Evolutionary conservation across 92 coral and sea anemone genomes (phyloP), one percentile per base, ranked within the genome.

Genomic region (Paramuricea clavata): DNA sequence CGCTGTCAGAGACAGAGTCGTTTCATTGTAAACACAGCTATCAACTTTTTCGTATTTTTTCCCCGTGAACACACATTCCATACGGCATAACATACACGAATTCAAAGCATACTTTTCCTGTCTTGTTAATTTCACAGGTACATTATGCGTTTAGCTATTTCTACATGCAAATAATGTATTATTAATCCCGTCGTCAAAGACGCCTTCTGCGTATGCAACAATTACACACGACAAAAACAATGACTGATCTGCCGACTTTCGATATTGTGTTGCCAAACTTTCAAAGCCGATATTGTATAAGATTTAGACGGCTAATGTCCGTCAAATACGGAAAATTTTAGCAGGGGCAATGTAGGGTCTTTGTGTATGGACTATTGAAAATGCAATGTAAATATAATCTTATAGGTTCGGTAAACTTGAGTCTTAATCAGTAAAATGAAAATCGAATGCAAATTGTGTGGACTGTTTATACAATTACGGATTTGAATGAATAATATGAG

Each of bases 141-240:
- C 22, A 25, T 28, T 76, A 28, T 12, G 54, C 82, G 33, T 49
- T 76, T 35, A 27, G 67, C 82, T 54, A 19, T 32, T 76, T 47
- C 56, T 19, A 25, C 22, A 25, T 76, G 82, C 68, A 33, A 54
- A 16, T 67, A 49, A 49, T 59, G 62, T 23, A 54, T 79, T 79
- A 67, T 79, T 59, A 56, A 59, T 59, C 16, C 49, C 59, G 84
- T 79, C 35, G 84, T 79, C 84, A 79, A 7, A 59, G 84, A 79
- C 84, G 84, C 84, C 35, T 28, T 22, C 12, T 61, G 19, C 10
- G 10, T 10, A 54, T 54, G 62, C 26, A 21, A 54, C 62, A 21
- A 19, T 19, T 9, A 54, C 4, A 17, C 11, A 1, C 1, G 17
- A 56, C 72, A 28, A n/a, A 16, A 57, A 17, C 70, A 54, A 78